Conservation (phyloP, 2,797 vertebrate species). For the Cottoperca gobio region DNA sequence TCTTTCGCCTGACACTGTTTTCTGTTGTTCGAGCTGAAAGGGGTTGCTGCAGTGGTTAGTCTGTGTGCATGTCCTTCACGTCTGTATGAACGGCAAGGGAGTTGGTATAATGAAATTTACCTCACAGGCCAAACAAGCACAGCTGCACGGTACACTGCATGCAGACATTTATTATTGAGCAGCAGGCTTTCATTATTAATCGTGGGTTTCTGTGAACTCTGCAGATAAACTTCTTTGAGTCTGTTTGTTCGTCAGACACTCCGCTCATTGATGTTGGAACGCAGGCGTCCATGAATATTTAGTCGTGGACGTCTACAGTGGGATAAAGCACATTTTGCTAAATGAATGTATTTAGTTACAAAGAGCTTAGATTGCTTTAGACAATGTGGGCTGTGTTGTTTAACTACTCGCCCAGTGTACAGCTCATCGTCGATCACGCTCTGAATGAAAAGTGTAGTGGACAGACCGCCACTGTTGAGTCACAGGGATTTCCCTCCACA, state of each 20-base stretch:
- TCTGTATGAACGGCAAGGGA: constrained; percentile 57
- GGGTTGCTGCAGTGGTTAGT: constrained; percentile 32
- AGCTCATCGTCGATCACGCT: constrained; percentile 39
- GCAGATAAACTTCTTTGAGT: constrained; percentile 74
- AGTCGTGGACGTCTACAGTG: constrained; percentile 38
- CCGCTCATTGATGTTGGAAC: constrained; percentile 65
- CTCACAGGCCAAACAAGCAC: constrained; percentile 71
- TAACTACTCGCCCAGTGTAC: constrained; percentile 21
- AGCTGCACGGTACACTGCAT: constrained; percentile 63
- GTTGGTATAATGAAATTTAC: constrained; percentile 68
- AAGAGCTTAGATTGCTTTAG: no score
- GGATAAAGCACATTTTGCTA: constrained; percentile 56
- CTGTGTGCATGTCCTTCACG: constrained; percentile 59
- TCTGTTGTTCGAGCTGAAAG: constrained; percentile 17
- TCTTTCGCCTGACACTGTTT: not conserved
- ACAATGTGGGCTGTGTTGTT: constrained; percentile 58
- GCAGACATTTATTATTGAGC: constrained; percentile 80
- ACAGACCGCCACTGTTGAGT: constrained; percentile 26
- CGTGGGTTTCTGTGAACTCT: constrained; percentile 71
- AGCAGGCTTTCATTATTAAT: constrained; percentile 80
- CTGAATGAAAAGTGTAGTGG: constrained; percentile 36
- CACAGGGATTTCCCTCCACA: constrained; percentile 35
- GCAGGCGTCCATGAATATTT: constrained; percentile 71
- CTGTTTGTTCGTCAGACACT: constrained; percentile 78
- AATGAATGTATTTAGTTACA: constrained; percentile 41